Evolutionary conservation across 2,797 vertebrate genomes (phyloP), one percentile per base, ranked within the genome.

Genomic region (Scolopax bukidnonensis): DNA sequence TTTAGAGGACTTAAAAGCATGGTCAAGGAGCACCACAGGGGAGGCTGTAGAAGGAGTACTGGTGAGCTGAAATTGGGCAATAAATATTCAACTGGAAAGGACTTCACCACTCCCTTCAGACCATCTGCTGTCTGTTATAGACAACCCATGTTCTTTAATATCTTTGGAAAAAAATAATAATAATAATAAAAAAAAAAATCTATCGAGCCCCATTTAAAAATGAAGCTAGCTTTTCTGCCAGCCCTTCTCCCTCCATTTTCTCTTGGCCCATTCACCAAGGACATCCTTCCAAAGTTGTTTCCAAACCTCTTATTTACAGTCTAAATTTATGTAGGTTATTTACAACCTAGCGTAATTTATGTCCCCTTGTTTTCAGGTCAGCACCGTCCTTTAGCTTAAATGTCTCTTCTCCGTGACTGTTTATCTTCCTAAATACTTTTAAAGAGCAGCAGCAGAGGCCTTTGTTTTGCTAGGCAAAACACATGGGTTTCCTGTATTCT

Each of bases 221-320:
- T 10, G 12, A 84, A 87, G 67, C 23, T 56, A 83, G 33, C 45
- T 91, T 75, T 84, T 53, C 38, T 81, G 65, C 41, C 54, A 12
- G 25, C 9, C 32, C 53, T 88, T 41, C 69, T 75, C 45, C 11
- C 30, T 60, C 28, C 30, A 9, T 43, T 69, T 84, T 81, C 76
- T 88, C 32, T 71, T 53, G 67, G 67, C 32, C 74, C 4, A 0
- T 9, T 86, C 57, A 78, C 70, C 73, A 93, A 81, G 57, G 73
- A 89, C 89, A 80, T 33, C 68, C 56, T 93, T 91, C 84, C 65
- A 43, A 57, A 83, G 57, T 9, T 84, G 54, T 33, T 79, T 84
- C 78, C 61, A 71, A 81, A 61, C 38, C 80, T 90, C 90, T 63
- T 43, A 89, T 89, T 92, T 87, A 93, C 40, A 69, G 43, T 59